Conservation (phyloP, 2,888 invertebrate species). For the Agrotis clavis region DNA sequence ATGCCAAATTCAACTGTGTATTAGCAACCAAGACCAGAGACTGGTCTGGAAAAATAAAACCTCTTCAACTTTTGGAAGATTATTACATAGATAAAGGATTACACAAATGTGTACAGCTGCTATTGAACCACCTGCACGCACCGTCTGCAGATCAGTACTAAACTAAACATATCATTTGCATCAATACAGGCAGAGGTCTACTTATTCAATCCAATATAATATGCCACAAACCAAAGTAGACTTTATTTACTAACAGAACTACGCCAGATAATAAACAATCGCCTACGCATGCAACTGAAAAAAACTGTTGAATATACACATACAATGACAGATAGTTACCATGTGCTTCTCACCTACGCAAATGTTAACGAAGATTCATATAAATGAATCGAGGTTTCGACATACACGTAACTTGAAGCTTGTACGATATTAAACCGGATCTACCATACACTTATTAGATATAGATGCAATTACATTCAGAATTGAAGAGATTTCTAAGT, state of each 20-base stretch:
- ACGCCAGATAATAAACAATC: conserved; percentile 29
- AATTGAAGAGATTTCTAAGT: conserved; percentile 30
- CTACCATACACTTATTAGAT: conserved; percentile 52
- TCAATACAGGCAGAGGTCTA: conserved; percentile 9
- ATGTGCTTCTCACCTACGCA: conserved; percentile 68
- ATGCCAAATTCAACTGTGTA: not conserved
- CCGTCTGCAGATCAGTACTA: not conserved
- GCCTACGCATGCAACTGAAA: conserved; percentile 13
- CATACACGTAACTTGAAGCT: conserved; percentile 54
- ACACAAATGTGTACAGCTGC: conserved; percentile 17
- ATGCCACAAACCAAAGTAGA: conserved; percentile 16
- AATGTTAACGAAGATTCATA: conserved; percentile 68
- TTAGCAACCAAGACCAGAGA: not conserved
- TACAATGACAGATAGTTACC: conserved; percentile 51
- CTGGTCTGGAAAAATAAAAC: not conserved
- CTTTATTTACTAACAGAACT: conserved; percentile 24
- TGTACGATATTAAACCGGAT: conserved; percentile 65
- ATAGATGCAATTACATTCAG: conserved; percentile 54
- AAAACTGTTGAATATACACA: conserved; percentile 36
- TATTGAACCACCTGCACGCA: not conserved
- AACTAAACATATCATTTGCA: conserved; percentile 31
- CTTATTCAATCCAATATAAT: conserved; percentile 17
- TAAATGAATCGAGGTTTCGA: conserved; percentile 73
- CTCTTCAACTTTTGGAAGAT: not conserved
- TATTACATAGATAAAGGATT: not conserved